Conservation (phyloP, 1,140 invertebrate species). For the Cyphomyrmex costatus region DNA sequence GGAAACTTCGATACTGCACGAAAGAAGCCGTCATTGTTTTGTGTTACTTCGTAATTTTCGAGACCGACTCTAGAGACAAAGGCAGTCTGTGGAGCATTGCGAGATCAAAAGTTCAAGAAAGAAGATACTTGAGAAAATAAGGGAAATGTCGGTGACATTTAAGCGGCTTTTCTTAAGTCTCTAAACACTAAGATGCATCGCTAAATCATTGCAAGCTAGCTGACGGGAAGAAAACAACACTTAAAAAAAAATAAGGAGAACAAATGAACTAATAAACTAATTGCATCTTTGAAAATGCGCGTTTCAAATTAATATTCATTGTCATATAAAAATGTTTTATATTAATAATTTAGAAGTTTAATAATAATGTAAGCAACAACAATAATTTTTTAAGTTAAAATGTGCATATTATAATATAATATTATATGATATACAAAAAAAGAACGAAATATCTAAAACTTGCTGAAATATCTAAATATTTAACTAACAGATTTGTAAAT, state of each 20-base stretch:
- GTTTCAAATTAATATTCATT: not conserved
- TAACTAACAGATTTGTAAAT: too few relatives aligned
- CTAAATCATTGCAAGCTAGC: conserved; percentile 22
- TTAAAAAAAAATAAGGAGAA: conserved; percentile 15
- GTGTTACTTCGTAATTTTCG: conserved; percentile 55
- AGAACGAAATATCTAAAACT: too few relatives aligned
- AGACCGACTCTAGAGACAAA: conserved; percentile 37
- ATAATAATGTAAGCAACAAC: not conserved
- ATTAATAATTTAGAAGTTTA: not conserved
- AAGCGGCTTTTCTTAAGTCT: conserved; percentile 53
- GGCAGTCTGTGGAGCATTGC: conserved; percentile 30
- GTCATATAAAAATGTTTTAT: not conserved
- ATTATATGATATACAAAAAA: not conserved
- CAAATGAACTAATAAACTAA: conserved; percentile 3
- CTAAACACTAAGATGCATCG: conserved; percentile 49
- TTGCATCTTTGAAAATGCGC: not conserved
- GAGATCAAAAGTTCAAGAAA: conserved; percentile 50
- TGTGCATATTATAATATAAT: conserved; percentile 15
- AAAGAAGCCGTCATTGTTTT: conserved; percentile 57
- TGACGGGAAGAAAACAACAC: not conserved
- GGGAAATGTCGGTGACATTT: conserved; percentile 36
- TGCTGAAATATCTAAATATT: too few relatives aligned
- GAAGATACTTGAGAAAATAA: conserved; percentile 62
- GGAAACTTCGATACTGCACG: conserved; percentile 35
- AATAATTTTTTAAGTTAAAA: not conserved